Base-by-base conservation (phyloP, 2,888 invertebrate genomes). In the Pseudococcus viburni region DNA sequence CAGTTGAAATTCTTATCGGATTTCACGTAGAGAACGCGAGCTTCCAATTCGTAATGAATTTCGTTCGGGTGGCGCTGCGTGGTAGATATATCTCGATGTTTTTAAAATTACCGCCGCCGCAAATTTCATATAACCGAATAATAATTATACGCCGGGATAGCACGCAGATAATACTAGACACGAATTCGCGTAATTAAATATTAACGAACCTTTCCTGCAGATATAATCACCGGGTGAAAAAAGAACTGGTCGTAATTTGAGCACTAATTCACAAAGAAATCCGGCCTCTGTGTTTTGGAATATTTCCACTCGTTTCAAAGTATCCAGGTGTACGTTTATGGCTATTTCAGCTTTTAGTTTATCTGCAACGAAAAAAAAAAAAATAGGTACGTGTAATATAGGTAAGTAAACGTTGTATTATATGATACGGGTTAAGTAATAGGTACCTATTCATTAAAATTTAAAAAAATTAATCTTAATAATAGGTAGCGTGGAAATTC, bases 201-300 rank as follows among this genome's bases (percentile, higher is more conserved):
- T 86, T 48, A 86, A 84, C 91, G 92, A 93, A 99, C 99, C 99
- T 96, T 99, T 99, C 91, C 98, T 95, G 93, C 99, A 99, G 92
- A 99, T 99, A 93, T 97, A 99, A 93, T 99, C 99, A 89, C 99
- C 98, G 42, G 99, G 99, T 90, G 98, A 98, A 93, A 99, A 99
- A 90, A 99, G 94, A 86, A 99, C 98, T 87, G 99, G 99, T 91
- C 98, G 94, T 90, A 99, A 94, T 92, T 97, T 94, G 90, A 99
- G 94, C 91, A 99, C 99, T 91, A 99, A 94, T 93, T 99, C 99
- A 92, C 99, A 98, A 90, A 99, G 94, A 93, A 99, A 99, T 89
- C 99, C 99, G 89, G 99, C 99, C 93, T 99, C 99, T 86, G 99
- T 99, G 93, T 99, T 98, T 93, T 99, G 99, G 93, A 99, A 99